These are phyloP conservation scores for Myiopsitta monachus DNA, from an alignment of 2,113 vertebrate species.

Conservation along the genomic window DNA sequence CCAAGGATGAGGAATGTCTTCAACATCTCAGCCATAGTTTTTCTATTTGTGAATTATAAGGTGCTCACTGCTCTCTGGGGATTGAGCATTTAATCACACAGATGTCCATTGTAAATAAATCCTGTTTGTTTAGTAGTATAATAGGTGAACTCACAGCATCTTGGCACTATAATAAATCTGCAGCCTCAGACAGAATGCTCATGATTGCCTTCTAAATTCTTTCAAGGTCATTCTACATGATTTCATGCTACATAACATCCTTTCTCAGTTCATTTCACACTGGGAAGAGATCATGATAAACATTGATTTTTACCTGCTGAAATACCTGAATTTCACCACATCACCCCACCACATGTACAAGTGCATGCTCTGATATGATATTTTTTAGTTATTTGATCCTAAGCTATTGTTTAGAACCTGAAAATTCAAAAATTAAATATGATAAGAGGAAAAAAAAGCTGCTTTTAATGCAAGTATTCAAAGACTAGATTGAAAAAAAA, in stretches of 20 bases:
- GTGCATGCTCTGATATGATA: not conserved
- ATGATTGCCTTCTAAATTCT: slow-evolving; percentile 64
- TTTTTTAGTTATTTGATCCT: not conserved
- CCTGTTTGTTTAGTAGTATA: slow-evolving; percentile 56
- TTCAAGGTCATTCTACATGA: slow-evolving; percentile 68
- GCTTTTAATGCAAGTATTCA: not conserved
- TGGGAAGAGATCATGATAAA: slow-evolving; percentile 58
- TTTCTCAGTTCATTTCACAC: slow-evolving; percentile 67
- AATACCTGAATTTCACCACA: slow-evolving; percentile 23
- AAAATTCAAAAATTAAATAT: not conserved
- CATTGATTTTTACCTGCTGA: slow-evolving; percentile 40
- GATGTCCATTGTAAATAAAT: slow-evolving; percentile 55
- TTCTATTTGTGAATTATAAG: slow-evolving; percentile 7
- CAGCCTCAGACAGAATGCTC: slow-evolving; percentile 35
- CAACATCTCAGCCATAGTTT: not conserved
- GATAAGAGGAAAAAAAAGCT: not conserved
- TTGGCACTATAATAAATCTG: slow-evolving; percentile 44
- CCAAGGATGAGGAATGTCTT: slow-evolving; percentile 8
- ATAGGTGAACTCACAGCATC: slow-evolving; percentile 49
- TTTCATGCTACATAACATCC: slow-evolving; percentile 69
- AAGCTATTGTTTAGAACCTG: not conserved
- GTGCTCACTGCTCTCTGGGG: not conserved
- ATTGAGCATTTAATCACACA: not conserved
- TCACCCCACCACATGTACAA: not conserved
- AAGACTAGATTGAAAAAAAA: not conserved